Conservation (phyloP, 2,888 invertebrate species). For the Drosophila lacicola region DNA sequence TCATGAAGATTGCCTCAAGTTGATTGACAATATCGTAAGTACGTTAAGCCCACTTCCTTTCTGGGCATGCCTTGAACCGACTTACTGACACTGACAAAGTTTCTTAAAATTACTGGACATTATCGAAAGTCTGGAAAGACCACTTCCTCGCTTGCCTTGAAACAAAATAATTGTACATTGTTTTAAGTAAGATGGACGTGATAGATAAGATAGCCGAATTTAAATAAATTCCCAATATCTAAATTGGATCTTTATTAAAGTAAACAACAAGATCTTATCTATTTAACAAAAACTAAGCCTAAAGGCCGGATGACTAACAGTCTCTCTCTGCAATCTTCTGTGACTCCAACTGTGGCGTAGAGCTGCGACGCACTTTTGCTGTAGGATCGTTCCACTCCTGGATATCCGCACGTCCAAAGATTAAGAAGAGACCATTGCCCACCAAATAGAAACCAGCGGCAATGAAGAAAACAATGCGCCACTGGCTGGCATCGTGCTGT, state of each 20-base stretch:
- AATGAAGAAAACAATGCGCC: slow-evolving; percentile 91
- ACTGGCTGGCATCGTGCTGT: slow-evolving; percentile 88
- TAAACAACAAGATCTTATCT: slow-evolving; percentile 1
- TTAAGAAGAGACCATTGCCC: slow-evolving; percentile 89
- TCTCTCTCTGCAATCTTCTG: slow-evolving; percentile 1
- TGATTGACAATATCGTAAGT: slow-evolving; percentile 15
- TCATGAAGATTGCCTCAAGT: background rate
- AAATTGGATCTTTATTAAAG: slow-evolving; percentile 7
- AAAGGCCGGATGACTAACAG: background rate
- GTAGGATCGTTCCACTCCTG: slow-evolving; percentile 89
- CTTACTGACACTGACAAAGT: background rate
- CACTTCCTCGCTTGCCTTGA: background rate
- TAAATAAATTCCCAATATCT: background rate
- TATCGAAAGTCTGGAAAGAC: background rate
- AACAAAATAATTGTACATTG: background rate
- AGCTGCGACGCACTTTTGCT: slow-evolving; percentile 47
- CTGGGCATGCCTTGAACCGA: background rate
- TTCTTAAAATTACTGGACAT: background rate
- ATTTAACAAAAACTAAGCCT: background rate
- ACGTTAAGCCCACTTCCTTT: background rate
- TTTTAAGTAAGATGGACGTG: background rate
- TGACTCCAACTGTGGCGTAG: slow-evolving; percentile 43
- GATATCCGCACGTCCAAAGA: slow-evolving; percentile 88
- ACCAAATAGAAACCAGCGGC: slow-evolving; percentile 89
- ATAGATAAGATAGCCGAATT: background rate